These are phyloP conservation scores for Haliclona indistincta DNA, from an alignment of 37 sponge, comb jelly and placozoan genomes.

Conservation along the genomic window DNA sequence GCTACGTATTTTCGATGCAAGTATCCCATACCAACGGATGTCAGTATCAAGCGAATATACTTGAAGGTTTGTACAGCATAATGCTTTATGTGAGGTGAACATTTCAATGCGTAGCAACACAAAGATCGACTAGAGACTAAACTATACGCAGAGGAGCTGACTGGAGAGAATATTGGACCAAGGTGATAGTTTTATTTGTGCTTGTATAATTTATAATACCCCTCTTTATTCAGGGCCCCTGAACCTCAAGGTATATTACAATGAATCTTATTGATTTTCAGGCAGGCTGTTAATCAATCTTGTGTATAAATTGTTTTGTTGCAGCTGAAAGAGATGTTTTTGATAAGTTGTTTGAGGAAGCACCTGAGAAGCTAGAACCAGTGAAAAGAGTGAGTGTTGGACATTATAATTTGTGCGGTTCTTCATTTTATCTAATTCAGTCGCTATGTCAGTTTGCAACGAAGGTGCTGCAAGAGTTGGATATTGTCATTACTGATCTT, in stretches of 20 bases:
- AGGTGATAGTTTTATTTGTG: constrained; percentile 39
- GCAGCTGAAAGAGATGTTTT: constrained; percentile 90
- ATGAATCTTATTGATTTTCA: not conserved
- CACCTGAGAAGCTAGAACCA: constrained; percentile 87
- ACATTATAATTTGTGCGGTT: not conserved
- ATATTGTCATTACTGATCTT: constrained; percentile 50
- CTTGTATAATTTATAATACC: not conserved
- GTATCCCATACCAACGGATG: constrained; percentile 78
- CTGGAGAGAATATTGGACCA: constrained; percentile 82
- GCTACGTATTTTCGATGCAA: constrained; percentile 82
- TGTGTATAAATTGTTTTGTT: not conserved
- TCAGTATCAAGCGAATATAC: constrained; percentile 60
- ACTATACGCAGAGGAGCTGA: constrained; percentile 75
- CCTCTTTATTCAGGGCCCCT: constrained; percentile 12
- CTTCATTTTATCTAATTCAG: not conserved
- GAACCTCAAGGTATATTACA: not conserved
- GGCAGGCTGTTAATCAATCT: not conserved
- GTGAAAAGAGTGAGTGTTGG: constrained; percentile 72
- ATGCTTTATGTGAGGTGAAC: not conserved
- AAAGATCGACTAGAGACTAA: constrained; percentile 63
- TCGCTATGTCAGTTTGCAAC: constrained; percentile 64
- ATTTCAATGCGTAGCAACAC: constrained; percentile 45
- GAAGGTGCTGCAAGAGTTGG: constrained; percentile 51
- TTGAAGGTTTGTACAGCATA: constrained; percentile 49
- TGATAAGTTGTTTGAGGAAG: constrained; percentile 93